Evolutionary conservation across 2,888 invertebrate species (phyloP), one percentile per base, ranked within the genome.

Genomic region (Candidula unifasciata): DNA sequence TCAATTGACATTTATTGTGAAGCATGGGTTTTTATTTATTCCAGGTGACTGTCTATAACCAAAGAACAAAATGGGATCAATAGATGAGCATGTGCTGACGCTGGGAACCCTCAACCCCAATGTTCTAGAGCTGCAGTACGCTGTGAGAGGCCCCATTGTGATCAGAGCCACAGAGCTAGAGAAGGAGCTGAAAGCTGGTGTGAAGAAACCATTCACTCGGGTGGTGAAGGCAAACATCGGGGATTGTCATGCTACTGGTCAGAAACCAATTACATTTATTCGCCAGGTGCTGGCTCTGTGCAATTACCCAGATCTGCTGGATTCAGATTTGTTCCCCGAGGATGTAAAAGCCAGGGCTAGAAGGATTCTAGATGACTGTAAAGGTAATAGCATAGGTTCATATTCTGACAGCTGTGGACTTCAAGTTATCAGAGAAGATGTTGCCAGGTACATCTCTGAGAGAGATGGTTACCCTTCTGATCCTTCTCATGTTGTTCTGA

Each of bases 231-330:
- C 99, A 0, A 99, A 99, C 94, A 98, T 99, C 91, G 99, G 99
- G 37, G 99, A 99, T 94, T 98, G 98, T 83, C 99, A 99, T 95
- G 99, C 99, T 0, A 98, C 98, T 96, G 98, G 98, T 27, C 98
- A 99, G 93, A 94, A 95, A 74, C 99, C 99, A n/a, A 96, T 99
- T 90, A 99, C 98, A 0, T 99, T 97, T 94, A 96, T 99, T 89
- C 95, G 99, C 90, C 98, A 98, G 0, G 94, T 91, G 24, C 86
- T 93, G 21, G 83, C 78, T 33, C 69, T 83, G 57, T 83, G 77
- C 33, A 82, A 44, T 44, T 82, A 77, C 69, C 85, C 81, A 60
- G 57, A 84, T 8, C 94, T 98, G 68, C 94, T 98, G 79, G 94
- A 96, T 21, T 96, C 95, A 85, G 94, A 95, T 0, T 93, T 94